Evolutionary conservation across 2,888 invertebrate species (phyloP), one percentile per base, ranked within the genome.

Genomic region (Leuctra nigra): DNA sequence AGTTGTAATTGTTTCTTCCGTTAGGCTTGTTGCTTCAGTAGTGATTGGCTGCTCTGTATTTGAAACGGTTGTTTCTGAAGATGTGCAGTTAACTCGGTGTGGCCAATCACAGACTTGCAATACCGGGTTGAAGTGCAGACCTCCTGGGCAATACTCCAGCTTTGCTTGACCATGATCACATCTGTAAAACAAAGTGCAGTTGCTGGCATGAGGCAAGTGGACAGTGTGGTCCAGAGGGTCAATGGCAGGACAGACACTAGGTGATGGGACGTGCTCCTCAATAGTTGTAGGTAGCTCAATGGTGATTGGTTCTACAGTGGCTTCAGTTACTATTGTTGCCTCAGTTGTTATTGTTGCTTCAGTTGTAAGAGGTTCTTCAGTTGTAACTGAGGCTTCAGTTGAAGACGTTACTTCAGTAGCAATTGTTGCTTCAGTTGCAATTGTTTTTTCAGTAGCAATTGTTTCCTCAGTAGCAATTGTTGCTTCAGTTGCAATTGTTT

Each of bases 21-120:
- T 14, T 41, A 18, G 18, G 16, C 3, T 18, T 16, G 41, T 41
- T 16, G 16, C 20, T 4, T 3, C 44, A 23, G 3, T 44, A 3
- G 23, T 22, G 18, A 16, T n/a, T 39, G 4, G 6, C n/a, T 4
- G n/a, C 4, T 14, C 13, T 4, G 9, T 14, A n/a, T 38, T 16
- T 38, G 38, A 36, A 16, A 6, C 4, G 4, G 39, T 4, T 18
- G 4, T 39, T 6, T 16, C 2, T 16, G 4, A 7, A 29, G 7
- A 7, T 4, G 4, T 20, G 23, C 44, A 44, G 1, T n/a, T 20
- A 44, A 23, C 23, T 6, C n/a, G 20, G 22, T 44, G 3, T 4
- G 44, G 44, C 44, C 44, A 44, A 13, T 44, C 44, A 44, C 44
- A 44, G 4, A 44, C 44, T 44, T 44, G 22, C n/a, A 44, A 23